Conservation (phyloP, 2,113 vertebrate species). For the Alexandromys fortis region DNA sequence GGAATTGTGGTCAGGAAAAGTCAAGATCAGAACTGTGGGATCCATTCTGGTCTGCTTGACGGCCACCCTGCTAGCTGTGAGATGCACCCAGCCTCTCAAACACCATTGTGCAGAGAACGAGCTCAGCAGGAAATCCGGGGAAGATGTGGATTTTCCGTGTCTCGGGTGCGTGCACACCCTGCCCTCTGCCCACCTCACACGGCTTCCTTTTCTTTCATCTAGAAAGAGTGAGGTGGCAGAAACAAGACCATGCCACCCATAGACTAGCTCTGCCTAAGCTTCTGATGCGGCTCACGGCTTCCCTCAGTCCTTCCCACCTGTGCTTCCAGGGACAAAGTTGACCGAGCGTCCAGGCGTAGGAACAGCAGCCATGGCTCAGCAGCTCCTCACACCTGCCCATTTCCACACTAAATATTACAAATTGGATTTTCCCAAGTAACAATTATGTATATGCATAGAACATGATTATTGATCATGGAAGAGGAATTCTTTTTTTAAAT, state of each 20-base stretch:
- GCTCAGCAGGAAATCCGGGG: too few relatives aligned
- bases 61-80: background rate
- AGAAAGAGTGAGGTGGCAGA: background rate
- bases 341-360: background rate
- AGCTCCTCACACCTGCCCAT: background rate
- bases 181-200: accelerated
- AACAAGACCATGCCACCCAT: background rate
- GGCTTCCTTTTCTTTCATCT: background rate
- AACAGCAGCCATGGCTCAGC: background rate
- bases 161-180: background rate
- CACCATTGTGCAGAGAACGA: background rate
- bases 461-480: background rate
- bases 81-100: background rate
- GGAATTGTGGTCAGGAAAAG: background rate
- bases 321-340: background rate
- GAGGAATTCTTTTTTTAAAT: background rate
- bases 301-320: background rate
- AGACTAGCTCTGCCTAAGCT: background rate
- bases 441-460: background rate
- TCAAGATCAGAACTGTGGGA: background rate
- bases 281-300: background rate
- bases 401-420: background rate
- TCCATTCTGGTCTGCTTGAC: background rate
- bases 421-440: background rate
- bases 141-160: background rate